Conservation (phyloP, 2,797 vertebrate species). For the Melanogrammus aeglefinus region DNA sequence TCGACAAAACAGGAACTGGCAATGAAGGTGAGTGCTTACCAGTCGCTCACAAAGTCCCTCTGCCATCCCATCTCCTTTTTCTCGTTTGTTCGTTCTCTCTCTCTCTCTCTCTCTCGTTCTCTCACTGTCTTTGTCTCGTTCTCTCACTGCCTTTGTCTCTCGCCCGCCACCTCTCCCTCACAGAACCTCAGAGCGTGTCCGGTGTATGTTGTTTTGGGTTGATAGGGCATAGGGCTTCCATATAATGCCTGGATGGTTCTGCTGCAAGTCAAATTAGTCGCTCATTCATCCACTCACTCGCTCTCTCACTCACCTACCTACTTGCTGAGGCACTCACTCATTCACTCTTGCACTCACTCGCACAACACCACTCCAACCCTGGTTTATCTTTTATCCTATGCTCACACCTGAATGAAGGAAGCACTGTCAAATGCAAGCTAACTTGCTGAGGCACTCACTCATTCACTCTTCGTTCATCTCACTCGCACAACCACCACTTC, state of each 20-base stretch:
- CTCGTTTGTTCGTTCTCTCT: slow-evolving; percentile 6
- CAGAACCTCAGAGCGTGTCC: background rate
- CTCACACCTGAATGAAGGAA: background rate
- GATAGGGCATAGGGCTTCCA: background rate
- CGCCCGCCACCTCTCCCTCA: background rate
- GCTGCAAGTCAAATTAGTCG: background rate
- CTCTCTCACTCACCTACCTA: background rate
- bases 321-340: background rate
- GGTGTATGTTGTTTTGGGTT: background rate
- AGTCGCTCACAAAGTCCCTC: background rate
- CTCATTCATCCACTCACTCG: background rate
- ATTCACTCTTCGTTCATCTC: background rate
- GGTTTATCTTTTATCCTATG: background rate
- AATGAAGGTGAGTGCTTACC: background rate
- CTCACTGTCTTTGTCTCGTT: slow-evolving; percentile 21
- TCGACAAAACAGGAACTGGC: background rate
- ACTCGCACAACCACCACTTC: no score
- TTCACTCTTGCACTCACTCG: background rate
- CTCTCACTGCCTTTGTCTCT: background rate
- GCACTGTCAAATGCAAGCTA: background rate
- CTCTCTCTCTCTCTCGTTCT: slow-evolving; percentile 11
- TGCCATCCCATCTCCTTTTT: background rate
- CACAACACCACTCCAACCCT: no score
- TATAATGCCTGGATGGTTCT: background rate
- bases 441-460: background rate